Evolutionary conservation across 2,888 invertebrate genomes (phyloP), one percentile per base, ranked within the genome.

Genomic region (Eremobia ochroleuca): DNA sequence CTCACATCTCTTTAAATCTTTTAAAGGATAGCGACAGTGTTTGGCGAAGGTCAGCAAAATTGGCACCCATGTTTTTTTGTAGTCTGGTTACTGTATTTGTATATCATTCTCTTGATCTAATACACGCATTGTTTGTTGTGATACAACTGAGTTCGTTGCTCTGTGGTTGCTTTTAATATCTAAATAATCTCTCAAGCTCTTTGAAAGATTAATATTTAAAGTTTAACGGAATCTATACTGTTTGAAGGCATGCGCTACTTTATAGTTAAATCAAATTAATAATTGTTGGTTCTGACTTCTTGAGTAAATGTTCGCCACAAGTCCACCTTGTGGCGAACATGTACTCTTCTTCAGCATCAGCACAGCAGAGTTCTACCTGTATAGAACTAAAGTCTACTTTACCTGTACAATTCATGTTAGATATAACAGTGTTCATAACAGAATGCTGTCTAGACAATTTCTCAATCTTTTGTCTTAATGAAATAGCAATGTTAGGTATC

Each of bases 61-160:
- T 28, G 18, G 31, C 15, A 28, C 25, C 18, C 6, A 59, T 62
- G 31, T 62, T 55, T 70, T 61, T 79, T 73, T 76, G 28, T 3
- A n/a, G 21, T 31, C 8, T 43, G 2, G 18, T 81, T 61, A 55
- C 65, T 69, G 52, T 82, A 46, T 40, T 68, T 69, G 18, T 55
- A 49, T 49, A 49, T 28, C 15, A 55, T 55, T 70, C 4, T 61
- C 25, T 55, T 55, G 13, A 43, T 76, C n/a, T 18, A 52, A 43
- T 28, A 82, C 49, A 82, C 52, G 25, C 1, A n/a, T 68, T 83
- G 67, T 81, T 83, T 81, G 66, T 34, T 73, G 55, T 21, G 4
- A n/a, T 74, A 28, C 21, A 15, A 40, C 15, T 2, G 43, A 67
- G 85, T 74, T 82, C 85, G 11, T 84, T 71, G 77, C 49, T 68